Evolutionary conservation across 1,140 invertebrate species (phyloP).

Genomic region (Neelides sp.): DNA sequence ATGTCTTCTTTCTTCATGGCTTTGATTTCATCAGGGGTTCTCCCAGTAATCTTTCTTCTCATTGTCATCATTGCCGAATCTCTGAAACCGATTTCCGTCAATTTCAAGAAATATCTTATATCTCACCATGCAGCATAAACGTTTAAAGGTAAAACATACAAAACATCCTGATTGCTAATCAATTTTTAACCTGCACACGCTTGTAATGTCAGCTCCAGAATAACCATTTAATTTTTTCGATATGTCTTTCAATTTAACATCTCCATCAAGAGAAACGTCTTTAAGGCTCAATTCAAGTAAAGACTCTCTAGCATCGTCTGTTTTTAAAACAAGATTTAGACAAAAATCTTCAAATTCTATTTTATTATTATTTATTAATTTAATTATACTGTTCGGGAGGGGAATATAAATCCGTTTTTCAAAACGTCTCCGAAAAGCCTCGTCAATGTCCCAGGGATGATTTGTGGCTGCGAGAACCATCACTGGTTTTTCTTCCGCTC

Average conservation of each 20-base stretch:
- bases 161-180: conserved; percentile 1
- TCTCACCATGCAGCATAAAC: not conserved
- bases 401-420: conserved; percentile 63
- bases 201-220: conserved; percentile 36
- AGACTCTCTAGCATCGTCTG: conserved; percentile 28
- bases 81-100: too few relatives aligned
- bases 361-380: conserved; percentile 10
- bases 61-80: conserved; percentile 60
- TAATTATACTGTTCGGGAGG: conserved; percentile 44
- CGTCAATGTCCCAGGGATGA: conserved; percentile 62
- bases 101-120: not conserved
- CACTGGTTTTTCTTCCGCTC: conserved; percentile 39
- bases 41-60: conserved; percentile 47
- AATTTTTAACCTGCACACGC: conserved; percentile 19
- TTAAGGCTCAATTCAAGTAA: conserved; percentile 25
- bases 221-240: conserved; percentile 48
- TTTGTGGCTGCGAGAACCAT: conserved; percentile 61
- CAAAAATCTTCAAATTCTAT: not conserved
- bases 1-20: conserved; percentile 50
- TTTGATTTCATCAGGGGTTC: conserved; percentile 48
- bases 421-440: conserved; percentile 52
- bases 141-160: not conserved
- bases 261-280: conserved; percentile 31
- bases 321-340: not conserved
- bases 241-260: conserved; percentile 42